Conservation (phyloP, 2,113 vertebrate species). For the Opisthocomus hoazin region DNA sequence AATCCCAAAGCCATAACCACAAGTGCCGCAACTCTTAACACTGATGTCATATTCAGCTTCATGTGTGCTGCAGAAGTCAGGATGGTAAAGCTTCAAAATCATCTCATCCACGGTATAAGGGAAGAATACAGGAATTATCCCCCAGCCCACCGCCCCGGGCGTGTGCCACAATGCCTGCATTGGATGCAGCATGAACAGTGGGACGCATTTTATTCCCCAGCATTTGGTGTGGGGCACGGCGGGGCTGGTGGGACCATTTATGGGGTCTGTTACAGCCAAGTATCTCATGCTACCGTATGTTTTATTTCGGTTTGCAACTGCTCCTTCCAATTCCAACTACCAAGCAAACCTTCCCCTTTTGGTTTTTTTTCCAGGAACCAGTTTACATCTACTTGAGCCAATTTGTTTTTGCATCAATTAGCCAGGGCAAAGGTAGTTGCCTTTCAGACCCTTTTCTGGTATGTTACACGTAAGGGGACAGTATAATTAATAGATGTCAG, state of each 20-base stretch:
- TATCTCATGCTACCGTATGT: not conserved
- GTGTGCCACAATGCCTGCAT: not conserved
- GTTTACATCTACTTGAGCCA: not conserved
- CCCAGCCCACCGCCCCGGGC: not conserved
- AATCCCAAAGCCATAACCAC: conserved; percentile 48
- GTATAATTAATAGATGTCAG: conserved; percentile 26
- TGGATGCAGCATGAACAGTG: not conserved
- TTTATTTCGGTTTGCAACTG: not conserved
- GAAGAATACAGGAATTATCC: conserved; percentile 18
- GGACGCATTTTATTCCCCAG: not conserved
- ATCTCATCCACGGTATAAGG: not conserved
- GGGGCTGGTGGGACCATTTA: not conserved
- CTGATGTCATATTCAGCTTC: conserved; percentile 6
- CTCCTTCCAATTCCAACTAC: not conserved
- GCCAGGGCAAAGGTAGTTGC: not conserved
- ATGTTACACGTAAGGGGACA: not conserved
- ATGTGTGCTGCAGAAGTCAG: not conserved
- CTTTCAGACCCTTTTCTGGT: not conserved
- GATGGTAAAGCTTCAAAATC: not conserved
- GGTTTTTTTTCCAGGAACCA: not conserved
- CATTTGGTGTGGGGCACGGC: not conserved
- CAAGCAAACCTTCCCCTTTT: not conserved
- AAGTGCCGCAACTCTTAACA: conserved; percentile 44
- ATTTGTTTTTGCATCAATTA: not conserved
- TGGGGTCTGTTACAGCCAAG: not conserved